Evolutionary conservation across 2,113 vertebrate genomes (phyloP).

Genomic region (Campylomormyrus numenius): DNA sequence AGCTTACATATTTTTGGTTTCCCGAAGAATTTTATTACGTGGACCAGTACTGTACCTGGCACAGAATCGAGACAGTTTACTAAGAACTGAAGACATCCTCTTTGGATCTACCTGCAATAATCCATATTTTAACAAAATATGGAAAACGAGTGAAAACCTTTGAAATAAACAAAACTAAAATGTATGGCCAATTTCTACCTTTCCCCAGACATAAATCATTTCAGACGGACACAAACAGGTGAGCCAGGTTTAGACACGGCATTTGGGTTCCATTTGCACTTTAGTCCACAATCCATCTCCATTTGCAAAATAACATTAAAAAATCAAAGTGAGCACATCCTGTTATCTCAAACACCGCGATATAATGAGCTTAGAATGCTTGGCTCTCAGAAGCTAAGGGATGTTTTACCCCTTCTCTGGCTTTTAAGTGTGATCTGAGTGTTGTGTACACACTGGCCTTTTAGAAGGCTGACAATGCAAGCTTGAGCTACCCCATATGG

Average conservation of each 20-base stretch:
- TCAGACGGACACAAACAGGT: slow-evolving; percentile 6
- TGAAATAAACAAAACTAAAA: not conserved
- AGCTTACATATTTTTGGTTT: not conserved
- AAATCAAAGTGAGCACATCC: slow-evolving; percentile 11
- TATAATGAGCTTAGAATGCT: slow-evolving; percentile 18
- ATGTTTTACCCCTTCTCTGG: not conserved
- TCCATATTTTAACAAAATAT: not conserved
- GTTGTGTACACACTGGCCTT: not conserved
- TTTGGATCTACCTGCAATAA: not conserved
- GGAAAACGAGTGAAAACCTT: not conserved
- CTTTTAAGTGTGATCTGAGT: not conserved
- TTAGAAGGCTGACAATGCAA: not conserved
- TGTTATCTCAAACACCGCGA: slow-evolving; percentile 10
- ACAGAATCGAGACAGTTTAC: not conserved
- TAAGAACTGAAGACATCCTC: not conserved
- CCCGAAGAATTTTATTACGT: not conserved
- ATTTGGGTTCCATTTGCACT: not conserved
- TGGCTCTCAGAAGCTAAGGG: not conserved
- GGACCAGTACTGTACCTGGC: not conserved
- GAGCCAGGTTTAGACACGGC: not conserved
- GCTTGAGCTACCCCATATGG: not conserved
- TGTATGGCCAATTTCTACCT: not conserved
- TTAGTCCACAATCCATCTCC: not conserved
- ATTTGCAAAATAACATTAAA: slow-evolving; percentile 10
- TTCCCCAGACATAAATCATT: not conserved